phyloP scores from a whole-genome alignment of 2,797 vertebrate genomes.

The Picus viridis region DNA sequence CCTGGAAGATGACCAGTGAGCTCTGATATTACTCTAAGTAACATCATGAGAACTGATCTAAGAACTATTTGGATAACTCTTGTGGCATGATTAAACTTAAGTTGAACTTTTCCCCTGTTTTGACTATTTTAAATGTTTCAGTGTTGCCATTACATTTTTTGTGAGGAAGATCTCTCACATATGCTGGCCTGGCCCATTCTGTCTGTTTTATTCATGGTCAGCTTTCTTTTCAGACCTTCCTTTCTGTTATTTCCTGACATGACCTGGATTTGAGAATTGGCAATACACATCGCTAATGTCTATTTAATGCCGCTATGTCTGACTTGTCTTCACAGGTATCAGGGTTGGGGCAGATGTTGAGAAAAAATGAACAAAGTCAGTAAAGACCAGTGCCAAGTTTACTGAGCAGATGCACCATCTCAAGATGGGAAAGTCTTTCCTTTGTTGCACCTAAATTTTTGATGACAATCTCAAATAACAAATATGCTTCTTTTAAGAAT shows the following conservation, averaged over 20 bases:
- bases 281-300: neutral
- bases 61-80: conserved; percentile 44
- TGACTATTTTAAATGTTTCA: conserved; percentile 55
- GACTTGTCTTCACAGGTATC: conserved; percentile 14
- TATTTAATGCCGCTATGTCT: neutral
- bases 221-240: neutral
- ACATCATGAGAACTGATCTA: conserved; percentile 31
- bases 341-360: neutral
- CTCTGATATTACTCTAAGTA: conserved; percentile 54
- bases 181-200: neutral
- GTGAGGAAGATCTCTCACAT: conserved; percentile 13
- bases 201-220: neutral
- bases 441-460: neutral
- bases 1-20: conserved; percentile 36
- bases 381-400: neutral
- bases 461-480: neutral
- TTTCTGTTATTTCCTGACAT: conserved; percentile 6
- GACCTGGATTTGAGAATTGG: neutral
- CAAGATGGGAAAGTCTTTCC: neutral
- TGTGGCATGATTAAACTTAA: conserved; percentile 43
- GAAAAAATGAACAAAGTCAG: neutral
- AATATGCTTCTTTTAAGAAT: neutral
- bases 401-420: neutral
- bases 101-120: conserved; percentile 65
- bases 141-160: conserved; percentile 40